Percentiles rank a stretch among this genome's conserved stretches.
Conservation (phyloP, 2,113 vertebrate species). For the Tinamus guttatus region DNA sequence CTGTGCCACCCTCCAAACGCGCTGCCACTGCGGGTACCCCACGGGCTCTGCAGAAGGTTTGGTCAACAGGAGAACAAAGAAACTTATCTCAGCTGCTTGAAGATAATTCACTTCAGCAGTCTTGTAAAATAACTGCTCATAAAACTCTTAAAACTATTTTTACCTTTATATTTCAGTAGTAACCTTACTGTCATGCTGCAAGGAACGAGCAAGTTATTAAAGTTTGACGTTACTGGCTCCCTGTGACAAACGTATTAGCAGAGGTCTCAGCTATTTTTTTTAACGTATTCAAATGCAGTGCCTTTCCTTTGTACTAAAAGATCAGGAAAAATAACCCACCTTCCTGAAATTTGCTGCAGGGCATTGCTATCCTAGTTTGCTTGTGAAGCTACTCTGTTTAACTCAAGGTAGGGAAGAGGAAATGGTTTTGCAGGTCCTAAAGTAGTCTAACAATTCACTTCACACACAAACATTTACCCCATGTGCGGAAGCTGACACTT, state of each 20-base stretch:
- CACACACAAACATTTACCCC: background rate
- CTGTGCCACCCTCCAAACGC: rapidly evolving
- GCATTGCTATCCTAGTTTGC: background rate
- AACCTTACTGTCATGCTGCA: conserved; percentile 1
- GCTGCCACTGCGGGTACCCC: rapidly evolving
- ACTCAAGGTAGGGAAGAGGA: background rate
- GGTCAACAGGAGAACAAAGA: background rate
- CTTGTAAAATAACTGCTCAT: background rate
- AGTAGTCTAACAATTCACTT: background rate
- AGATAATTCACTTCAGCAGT: background rate
- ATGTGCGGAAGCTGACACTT: background rate
- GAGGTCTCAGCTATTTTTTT: conserved; percentile 11
- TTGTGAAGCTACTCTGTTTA: background rate
- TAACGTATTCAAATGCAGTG: background rate
- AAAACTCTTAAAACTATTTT: background rate
- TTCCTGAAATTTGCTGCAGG: background rate
- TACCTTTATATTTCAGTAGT: background rate
- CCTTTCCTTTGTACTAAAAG: background rate
- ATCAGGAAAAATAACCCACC: background rate
- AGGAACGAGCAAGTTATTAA: background rate
- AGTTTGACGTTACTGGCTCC: conserved; percentile 3
- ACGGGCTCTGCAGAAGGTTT: too few relatives aligned
- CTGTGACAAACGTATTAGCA: conserved; percentile 2
- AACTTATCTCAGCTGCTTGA: background rate
- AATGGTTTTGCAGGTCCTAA: background rate